Evolutionary conservation across 1,140 invertebrate genomes (phyloP), one percentile per base, ranked within the genome.

Genomic region (Saccostrea echinata): DNA sequence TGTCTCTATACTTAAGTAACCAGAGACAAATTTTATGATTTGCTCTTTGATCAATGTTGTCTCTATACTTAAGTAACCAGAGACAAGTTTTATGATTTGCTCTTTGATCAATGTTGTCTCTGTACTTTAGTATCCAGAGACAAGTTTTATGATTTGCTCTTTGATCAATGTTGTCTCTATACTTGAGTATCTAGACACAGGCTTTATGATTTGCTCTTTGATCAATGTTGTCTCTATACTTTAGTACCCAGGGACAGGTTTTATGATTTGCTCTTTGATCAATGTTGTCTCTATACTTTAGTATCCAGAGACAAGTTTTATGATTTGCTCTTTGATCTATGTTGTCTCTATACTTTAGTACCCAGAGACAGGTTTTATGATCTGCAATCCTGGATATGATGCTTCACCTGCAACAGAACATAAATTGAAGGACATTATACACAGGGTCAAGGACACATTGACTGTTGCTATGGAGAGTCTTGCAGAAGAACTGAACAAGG

Each of bases 331-430:
- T 21, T 61, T 61, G 55, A 2, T 61, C 4, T 21, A n/a, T 61
- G n/a, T n/a, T 61, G 18, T 21, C 55, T 61, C n/a, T 61, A 33
- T 30, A 11, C 12, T 76, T 76, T 30, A 76, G 68, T 76, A 30
- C 27, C 68, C 68, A 30, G 68, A 76, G 30, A 76, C 68, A 33
- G 68, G 68, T 30, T 76, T 76, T 13, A 13, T 76, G 68, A 76
- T 76, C 33, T 76, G 68, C 27, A 76, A 76, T 76, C 68, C 68
- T 76, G 68, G 33, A 3, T 76, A 76, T 33, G 68, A 76, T 76
- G 27, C 8, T 33, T 16, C 68, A 24, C 16, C 68, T 13, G 68
- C 68, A 3, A 35, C 68, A 27, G 27, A 76, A 76, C 68, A 35
- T 33, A 76, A 76, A 30, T 33, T 76, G 27, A 76, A 76, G 68